Base-by-base conservation (phyloP, 2,888 invertebrate species). In the Thera obeliscata region DNA sequence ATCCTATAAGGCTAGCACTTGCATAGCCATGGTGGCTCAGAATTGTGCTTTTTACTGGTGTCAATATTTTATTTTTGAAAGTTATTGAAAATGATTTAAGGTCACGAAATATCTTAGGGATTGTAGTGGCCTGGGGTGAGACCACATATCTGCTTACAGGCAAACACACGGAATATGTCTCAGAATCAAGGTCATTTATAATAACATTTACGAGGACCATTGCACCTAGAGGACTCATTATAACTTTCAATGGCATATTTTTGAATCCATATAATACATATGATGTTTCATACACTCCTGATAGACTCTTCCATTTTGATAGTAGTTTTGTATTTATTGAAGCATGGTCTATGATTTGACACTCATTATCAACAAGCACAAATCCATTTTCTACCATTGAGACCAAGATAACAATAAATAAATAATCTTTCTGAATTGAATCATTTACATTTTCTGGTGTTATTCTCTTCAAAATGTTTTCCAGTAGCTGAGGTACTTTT, bases 21-120 rank as follows among this genome's bases (percentile, higher is more conserved):
- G 88, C 82, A 78, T 86, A 95, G 12, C 88, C 94, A 76, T 91
- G 82, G 64, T 84, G 77, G 64, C 81, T 88, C 22, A 95, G 81
- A 74, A 95, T 91, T 73, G 90, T 89, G 74, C 94, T 93, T 62
- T 95, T 94, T 52, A 95, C 89, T 41, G 95, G 94, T 46, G 93
- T 87, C 49, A 94, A 78, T 36, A 95, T 74, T 64, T 89, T 85
- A 72, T 95, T 93, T 76, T 95, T 95, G 67, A 95, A 88, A 64
- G 87, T 90, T 50, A 82, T 77, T 7, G 93, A 89, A 36, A 95
- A 84, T 74, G 94, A 90, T 74, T 91, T 91, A 50, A 95, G 73
- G 64, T 91, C 88, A 41, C 85, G 81, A 76, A 88, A 92, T 76
- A 89, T 89, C 82, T 87, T 84, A 59, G 88, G 87, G 52, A 88